Evolutionary conservation across 1,140 invertebrate species (phyloP).

Genomic region (Drosophila baimaii): DNA sequence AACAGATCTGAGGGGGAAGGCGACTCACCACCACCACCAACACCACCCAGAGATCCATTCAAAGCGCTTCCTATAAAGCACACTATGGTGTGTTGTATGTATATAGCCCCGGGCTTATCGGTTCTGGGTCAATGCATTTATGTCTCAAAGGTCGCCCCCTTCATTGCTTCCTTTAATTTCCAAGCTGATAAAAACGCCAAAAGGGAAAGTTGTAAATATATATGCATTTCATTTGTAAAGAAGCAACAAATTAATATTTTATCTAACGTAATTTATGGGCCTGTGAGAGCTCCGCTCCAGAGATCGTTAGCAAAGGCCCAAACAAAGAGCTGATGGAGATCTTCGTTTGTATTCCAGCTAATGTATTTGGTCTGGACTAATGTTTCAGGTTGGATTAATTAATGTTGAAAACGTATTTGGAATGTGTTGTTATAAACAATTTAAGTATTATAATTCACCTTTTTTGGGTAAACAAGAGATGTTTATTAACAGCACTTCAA

Average conservation of each 20-base stretch:
- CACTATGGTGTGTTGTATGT: background rate
- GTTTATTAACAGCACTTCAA: background rate
- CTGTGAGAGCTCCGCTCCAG: conserved; percentile 9
- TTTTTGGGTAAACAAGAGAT: background rate
- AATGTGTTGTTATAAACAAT: background rate
- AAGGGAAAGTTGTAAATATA: conserved; percentile 32
- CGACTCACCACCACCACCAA: background rate
- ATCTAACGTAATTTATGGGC: conserved; percentile 40
- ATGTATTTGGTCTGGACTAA: background rate
- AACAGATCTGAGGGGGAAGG: conserved; percentile 1
- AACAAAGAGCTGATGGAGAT: conserved; percentile 20
- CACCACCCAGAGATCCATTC: conserved; percentile 3
- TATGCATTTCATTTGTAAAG: conserved; percentile 5
- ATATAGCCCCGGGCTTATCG: conserved; percentile 19
- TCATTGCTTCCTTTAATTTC: conserved; percentile 8
- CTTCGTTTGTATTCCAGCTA: background rate
- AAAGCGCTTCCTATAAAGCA: background rate
- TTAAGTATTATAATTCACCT: background rate
- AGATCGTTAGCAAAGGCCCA: conserved; percentile 21
- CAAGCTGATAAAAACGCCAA: conserved; percentile 23
- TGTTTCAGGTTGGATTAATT: conserved; percentile 2
- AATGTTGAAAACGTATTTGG: background rate
- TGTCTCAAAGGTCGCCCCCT: background rate
- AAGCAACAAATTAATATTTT: conserved; percentile 33
- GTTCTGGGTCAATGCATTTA: conserved; percentile 1